phyloP scores from a whole-genome alignment of 2,888 invertebrate genomes.

The Ceraclea dissimilis region DNA sequence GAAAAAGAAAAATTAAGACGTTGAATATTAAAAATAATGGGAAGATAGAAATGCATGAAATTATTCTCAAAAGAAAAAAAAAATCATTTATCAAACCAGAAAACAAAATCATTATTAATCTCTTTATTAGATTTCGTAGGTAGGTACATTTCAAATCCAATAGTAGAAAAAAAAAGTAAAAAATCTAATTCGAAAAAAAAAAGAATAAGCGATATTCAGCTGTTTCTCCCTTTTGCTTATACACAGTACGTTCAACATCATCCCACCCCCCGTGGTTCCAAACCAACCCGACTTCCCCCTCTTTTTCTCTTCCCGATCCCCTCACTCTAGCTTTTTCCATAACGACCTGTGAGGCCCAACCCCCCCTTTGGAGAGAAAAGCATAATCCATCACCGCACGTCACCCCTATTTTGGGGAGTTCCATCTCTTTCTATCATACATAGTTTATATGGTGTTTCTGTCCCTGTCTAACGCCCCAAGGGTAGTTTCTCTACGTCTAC shows the following conservation, averaged over 20 bases:
- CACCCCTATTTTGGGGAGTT: constrained; percentile 51
- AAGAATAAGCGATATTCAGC: neutral
- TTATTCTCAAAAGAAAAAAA: neutral
- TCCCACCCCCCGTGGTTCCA: neutral
- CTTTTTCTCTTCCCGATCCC: constrained; percentile 45
- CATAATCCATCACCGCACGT: constrained; percentile 56
- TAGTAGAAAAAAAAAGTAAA: neutral
- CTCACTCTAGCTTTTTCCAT: constrained; percentile 52
- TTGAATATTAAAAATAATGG: neutral
- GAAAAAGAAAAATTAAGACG: neutral
- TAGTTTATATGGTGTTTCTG: constrained; percentile 13
- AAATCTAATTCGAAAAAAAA: neutral
- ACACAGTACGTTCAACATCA: neutral
- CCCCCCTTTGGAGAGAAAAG: constrained; percentile 47
- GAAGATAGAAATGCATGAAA: neutral
- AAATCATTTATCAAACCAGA: neutral
- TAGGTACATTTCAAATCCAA: neutral
- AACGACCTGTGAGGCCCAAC: constrained; percentile 54
- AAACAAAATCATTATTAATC: constrained; percentile 1
- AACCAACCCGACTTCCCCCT: constrained; percentile 23
- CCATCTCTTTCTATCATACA: constrained; percentile 37
- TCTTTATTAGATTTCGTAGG: constrained; percentile 1
- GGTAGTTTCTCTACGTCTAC: constrained; percentile 54
- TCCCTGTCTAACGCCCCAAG: constrained; percentile 43
- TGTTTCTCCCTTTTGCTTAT: neutral